Base-by-base conservation (phyloP, 2,888 invertebrate genomes). In the Yponomeuta plumbellus region DNA sequence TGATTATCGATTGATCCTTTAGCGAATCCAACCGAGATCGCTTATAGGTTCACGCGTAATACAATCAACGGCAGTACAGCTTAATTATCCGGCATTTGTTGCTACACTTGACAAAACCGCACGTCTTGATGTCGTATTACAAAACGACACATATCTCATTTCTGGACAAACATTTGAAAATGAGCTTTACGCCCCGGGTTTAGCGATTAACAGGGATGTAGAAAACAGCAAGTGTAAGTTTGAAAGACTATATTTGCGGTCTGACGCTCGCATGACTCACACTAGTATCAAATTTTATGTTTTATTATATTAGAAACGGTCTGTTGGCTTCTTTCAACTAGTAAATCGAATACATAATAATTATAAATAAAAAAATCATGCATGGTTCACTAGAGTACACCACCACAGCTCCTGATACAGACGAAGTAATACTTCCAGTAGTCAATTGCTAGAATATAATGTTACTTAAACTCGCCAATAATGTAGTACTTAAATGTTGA, bases 51-150 rank as follows among this genome's bases (percentile, higher is more conserved):
- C 34, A 34, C 34, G 34, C 34, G 34, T 34, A 34, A 34, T 34
- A 34, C 8, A 8, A 34, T 34, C 34, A 34, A 34, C 34, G 34
- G 17, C 44, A 52, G 44, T 21, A 61, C 61, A 61, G 34, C 23
- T 26, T 61, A 61, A 61, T 61, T 61, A 26, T 26, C 21, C n/a
- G 34, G 23, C 23, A 23, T 63, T 63, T 63, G 63, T 63, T 40
- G 52, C 8, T 56, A 56, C 64, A 64, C 64, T 64, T 56, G 56
- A 64, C 64, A 56, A 64, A 56, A 64, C 64, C 64, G 21, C 64
- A 63, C 39, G 63, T n/a, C 22, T 40, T 40, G 40, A 52, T 52
- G 44, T 52, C 44, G 17, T 52, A 52, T 52, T 52, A 13, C 44
- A 52, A 17, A 17, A 17, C 44, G 3, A 17, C 44, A 52, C 13